phyloP scores from a whole-genome alignment of 2,888 invertebrate species.

The Callosobruchus maculatus region DNA sequence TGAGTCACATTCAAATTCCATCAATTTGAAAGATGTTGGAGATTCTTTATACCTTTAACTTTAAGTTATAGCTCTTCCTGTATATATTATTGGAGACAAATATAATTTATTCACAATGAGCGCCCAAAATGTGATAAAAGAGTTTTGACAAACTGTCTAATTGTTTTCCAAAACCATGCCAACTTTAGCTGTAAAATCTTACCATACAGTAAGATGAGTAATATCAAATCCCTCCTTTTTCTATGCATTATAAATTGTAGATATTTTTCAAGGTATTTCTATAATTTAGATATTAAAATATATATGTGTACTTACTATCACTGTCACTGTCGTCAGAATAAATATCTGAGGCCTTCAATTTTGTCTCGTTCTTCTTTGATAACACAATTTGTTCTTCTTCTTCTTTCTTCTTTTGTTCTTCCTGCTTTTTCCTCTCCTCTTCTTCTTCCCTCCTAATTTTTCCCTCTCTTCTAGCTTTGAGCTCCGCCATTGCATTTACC shows the following conservation, averaged over 20 bases:
- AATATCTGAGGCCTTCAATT: constrained; percentile 90
- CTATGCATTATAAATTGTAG: not conserved
- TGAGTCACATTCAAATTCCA: constrained; percentile 2
- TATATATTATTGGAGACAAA: not conserved
- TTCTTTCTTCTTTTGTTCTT: constrained; percentile 59
- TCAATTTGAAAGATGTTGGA: not conserved
- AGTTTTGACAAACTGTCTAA: not conserved
- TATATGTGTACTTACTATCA: constrained; percentile 31
- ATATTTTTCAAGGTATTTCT: not conserved
- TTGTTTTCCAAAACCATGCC: not conserved
- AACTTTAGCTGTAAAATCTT: not conserved
- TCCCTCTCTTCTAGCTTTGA: constrained; percentile 88
- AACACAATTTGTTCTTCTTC: constrained; percentile 50
- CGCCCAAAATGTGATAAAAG: not conserved
- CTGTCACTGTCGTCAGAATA: constrained; percentile 85
- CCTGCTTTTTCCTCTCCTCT: constrained; percentile 57
- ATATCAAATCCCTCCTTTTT: not conserved
- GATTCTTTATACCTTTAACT: not conserved
- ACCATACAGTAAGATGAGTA: not conserved
- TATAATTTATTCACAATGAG: not conserved
- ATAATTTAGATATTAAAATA: not conserved
- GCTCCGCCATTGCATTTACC: constrained; percentile 87
- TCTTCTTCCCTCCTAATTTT: constrained; percentile 63
- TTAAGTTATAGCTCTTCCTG: not conserved
- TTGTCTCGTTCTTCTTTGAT: constrained; percentile 65